A percentile compares a stretch with the other conserved stretches of the same genome.
phyloP scores from a whole-genome alignment of 1,140 invertebrate genomes.

The Mactra quadrangularis region DNA sequence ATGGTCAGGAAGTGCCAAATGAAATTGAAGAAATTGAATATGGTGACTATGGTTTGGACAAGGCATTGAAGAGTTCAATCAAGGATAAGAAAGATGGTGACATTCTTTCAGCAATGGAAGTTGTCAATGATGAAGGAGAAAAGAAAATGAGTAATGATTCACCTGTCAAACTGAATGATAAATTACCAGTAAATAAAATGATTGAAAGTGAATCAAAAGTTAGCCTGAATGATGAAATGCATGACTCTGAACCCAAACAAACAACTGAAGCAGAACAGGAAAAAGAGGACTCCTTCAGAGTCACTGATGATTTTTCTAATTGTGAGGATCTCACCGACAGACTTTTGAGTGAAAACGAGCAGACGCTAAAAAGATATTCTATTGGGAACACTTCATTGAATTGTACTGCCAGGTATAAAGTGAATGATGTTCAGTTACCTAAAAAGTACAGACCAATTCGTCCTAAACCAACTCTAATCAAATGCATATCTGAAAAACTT shows the following conservation, averaged over 20 bases:
- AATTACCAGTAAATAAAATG: background rate
- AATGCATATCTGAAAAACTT: background rate
- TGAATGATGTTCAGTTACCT: constrained; percentile 9
- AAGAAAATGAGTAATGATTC: too few relatives aligned
- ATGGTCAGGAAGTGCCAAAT: too few relatives aligned
- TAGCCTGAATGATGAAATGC: background rate
- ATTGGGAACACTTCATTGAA: constrained; percentile 36
- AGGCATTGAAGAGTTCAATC: too few relatives aligned
- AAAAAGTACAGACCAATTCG: constrained; percentile 20
- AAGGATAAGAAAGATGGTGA: too few relatives aligned
- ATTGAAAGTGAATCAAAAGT: background rate
- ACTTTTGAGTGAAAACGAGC: background rate
- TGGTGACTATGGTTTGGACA: too few relatives aligned
- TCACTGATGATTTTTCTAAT: too few relatives aligned
- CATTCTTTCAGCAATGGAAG: too few relatives aligned
- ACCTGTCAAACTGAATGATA: background rate
- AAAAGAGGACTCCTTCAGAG: too few relatives aligned
- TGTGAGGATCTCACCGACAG: too few relatives aligned
- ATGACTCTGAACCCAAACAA: background rate
- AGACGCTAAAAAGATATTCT: background rate
- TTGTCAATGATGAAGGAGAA: background rate
- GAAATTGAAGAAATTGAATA: background rate
- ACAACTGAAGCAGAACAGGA: too few relatives aligned
- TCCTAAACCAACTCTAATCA: constrained; percentile 4
- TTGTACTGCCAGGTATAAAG: constrained; percentile 45